A percentile compares a stretch with the other conserved stretches of the same genome.
Conservation (phyloP, 2,888 invertebrate genomes). For the Thecocarcelia acutangulata region DNA sequence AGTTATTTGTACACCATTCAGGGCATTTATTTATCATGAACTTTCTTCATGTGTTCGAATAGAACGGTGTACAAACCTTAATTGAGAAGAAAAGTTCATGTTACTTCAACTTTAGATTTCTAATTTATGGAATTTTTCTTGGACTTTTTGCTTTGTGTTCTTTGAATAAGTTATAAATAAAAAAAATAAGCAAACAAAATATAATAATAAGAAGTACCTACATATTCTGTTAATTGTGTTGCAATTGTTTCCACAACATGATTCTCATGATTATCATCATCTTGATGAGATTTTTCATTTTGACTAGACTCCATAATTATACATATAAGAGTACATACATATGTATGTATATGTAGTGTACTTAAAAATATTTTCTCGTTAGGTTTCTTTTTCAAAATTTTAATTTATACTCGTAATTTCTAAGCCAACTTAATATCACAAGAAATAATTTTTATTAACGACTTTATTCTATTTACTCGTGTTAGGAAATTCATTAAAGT, state of each 20-base stretch:
- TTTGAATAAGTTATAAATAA: conserved; percentile 36
- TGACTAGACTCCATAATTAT: conserved; percentile 64
- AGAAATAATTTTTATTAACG: conserved; percentile 27
- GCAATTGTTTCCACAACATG: conserved; percentile 72
- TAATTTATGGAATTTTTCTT: conserved; percentile 43
- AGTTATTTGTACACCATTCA: too few species aligned
- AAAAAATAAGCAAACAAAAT: not conserved
- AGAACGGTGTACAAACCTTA: not conserved
- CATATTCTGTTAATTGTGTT: conserved; percentile 77
- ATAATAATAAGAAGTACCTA: conserved; percentile 71
- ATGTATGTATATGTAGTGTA: too few species aligned
- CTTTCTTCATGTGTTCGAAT: not conserved
- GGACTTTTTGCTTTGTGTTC: not conserved
- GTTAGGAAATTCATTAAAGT: conserved; percentile 31
- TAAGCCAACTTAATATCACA: conserved; percentile 21
- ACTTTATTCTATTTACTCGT: conserved; percentile 18
- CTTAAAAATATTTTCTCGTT: conserved; percentile 1
- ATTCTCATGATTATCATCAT: conserved; percentile 60
- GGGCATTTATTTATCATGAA: too few species aligned
- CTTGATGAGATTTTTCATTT: conserved; percentile 54
- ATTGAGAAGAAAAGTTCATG: not conserved
- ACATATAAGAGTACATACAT: too few species aligned
- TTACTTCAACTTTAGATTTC: not conserved
- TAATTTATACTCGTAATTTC: conserved; percentile 11
- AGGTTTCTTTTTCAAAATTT: conserved; percentile 25